phyloP scores from a whole-genome alignment of 2,888 invertebrate species.

The Hirtodrosophila histrioides region DNA sequence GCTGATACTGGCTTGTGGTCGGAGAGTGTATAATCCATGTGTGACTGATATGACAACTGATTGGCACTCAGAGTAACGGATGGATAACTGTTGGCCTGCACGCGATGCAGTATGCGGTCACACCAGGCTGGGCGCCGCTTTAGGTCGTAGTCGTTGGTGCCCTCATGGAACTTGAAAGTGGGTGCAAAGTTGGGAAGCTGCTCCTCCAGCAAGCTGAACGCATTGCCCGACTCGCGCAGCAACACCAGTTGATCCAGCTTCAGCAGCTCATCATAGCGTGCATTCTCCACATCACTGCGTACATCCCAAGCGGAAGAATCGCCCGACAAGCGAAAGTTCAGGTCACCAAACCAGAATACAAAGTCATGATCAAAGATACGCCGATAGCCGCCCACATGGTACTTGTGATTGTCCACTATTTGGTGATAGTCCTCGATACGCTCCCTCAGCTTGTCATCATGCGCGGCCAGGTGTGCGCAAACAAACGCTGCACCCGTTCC shows the following conservation, averaged over 20 bases:
- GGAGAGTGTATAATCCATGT: conserved; percentile 91
- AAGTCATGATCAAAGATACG: conserved; percentile 97
- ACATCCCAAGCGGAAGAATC: conserved; percentile 89
- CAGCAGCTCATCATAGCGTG: conserved; percentile 88
- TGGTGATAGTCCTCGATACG: conserved; percentile 94
- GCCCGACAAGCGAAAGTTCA: conserved; percentile 92
- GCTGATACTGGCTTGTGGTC: conserved; percentile 97
- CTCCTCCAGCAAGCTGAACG: conserved; percentile 93
- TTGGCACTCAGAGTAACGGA: conserved; percentile 90
- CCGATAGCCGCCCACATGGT: conserved; percentile 89
- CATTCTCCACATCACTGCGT: conserved; percentile 87
- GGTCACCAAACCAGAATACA: conserved; percentile 95
- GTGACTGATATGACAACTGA: conserved; percentile 90
- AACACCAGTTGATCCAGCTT: conserved; percentile 90
- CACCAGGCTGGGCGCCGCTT: conserved; percentile 98
- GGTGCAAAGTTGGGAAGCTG: conserved; percentile 91
- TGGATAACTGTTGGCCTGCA: conserved; percentile 92
- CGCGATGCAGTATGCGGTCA: conserved; percentile 95
- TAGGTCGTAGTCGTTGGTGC: conserved; percentile 90
- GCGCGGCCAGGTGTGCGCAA: conserved; percentile 95
- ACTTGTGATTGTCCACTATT: conserved; percentile 92
- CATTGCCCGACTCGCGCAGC: conserved; percentile 90
- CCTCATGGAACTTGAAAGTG: conserved; percentile 93
- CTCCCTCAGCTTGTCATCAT: conserved; percentile 92
- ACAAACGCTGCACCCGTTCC: conserved; percentile 95